phyloP scores from a whole-genome alignment of 2,113 vertebrate genomes.

The Oncorhynchus mykiss region DNA sequence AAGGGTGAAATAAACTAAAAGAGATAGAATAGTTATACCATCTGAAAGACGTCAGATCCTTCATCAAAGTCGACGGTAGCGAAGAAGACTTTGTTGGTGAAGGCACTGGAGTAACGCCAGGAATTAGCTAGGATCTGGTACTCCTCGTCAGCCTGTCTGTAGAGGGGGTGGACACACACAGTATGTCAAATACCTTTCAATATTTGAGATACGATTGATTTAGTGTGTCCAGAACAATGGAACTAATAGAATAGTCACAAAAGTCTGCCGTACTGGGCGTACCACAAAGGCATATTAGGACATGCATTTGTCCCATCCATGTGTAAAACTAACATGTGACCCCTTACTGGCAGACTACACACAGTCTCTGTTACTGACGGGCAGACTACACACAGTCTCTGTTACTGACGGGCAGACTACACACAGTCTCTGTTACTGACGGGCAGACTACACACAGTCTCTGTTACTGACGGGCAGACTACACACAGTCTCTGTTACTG shows the following conservation, averaged over 20 bases:
- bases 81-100: constrained; percentile 96
- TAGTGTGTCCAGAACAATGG: too few species aligned
- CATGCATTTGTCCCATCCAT: too few species aligned
- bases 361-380: background rate
- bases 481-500: background rate
- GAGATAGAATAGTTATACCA: constrained; percentile 72
- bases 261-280: too few species aligned
- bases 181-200: background rate
- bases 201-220: too few species aligned
- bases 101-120: constrained; percentile 94
- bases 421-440: background rate
- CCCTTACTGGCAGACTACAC: too few species aligned
- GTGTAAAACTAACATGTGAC: too few species aligned
- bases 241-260: too few species aligned
- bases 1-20: too few species aligned
- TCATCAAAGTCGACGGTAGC: constrained; percentile 96
- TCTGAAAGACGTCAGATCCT: constrained; percentile 96
- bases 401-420: background rate
- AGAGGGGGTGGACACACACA: constrained; percentile 1
- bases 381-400: background rate
- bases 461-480: too few species aligned
- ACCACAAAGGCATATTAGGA: too few species aligned
- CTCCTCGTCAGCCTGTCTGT: constrained; percentile 95
- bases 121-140: constrained; percentile 96
- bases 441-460: too few species aligned